Conservation (phyloP, 2,888 invertebrate species). For the Drosophila subquinaria region DNA sequence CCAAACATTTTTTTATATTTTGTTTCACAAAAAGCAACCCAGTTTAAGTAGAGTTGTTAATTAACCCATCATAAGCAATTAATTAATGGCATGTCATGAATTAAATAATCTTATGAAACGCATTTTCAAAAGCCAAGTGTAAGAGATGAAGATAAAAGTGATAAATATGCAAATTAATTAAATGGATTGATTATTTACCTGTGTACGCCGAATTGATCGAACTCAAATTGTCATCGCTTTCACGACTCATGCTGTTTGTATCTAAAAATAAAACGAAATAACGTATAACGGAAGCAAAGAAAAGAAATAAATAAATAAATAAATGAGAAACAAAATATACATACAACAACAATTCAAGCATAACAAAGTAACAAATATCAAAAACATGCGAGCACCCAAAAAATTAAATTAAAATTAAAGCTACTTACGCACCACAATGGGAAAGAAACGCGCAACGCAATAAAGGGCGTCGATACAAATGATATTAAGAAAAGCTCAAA, state of each 20-base stretch:
- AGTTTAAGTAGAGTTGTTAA: conserved; percentile 32
- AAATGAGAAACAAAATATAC: conserved; percentile 35
- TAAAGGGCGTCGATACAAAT: conserved; percentile 38
- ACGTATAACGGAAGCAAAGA: conserved; percentile 54
- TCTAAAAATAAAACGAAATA: conserved; percentile 75
- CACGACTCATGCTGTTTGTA: conserved; percentile 84
- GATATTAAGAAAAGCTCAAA: conserved; percentile 11
- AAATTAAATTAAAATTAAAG: conserved; percentile 60
- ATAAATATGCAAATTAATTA: conserved; percentile 38
- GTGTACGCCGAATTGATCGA: conserved; percentile 83
- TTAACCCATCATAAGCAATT: conserved; percentile 18
- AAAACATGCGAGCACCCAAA: conserved; percentile 39
- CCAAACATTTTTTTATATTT: conserved; percentile 9
- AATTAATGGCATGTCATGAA: conserved; percentile 24
- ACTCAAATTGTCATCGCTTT: conserved; percentile 84
- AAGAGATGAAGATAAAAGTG: conserved; percentile 28
- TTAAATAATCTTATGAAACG: conserved; percentile 33
- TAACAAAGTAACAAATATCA: conserved; percentile 48
- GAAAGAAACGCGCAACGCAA: conserved; percentile 17
- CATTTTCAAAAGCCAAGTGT: conserved; percentile 46
- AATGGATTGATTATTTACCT: conserved; percentile 72
- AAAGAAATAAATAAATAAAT: conserved; percentile 43
- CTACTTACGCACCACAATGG: conserved; percentile 60
- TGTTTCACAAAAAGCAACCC: conserved; percentile 2
- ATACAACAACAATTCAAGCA: conserved; percentile 27